Conservation (phyloP, 2,888 invertebrate species). For the Melanchra persicariae region DNA sequence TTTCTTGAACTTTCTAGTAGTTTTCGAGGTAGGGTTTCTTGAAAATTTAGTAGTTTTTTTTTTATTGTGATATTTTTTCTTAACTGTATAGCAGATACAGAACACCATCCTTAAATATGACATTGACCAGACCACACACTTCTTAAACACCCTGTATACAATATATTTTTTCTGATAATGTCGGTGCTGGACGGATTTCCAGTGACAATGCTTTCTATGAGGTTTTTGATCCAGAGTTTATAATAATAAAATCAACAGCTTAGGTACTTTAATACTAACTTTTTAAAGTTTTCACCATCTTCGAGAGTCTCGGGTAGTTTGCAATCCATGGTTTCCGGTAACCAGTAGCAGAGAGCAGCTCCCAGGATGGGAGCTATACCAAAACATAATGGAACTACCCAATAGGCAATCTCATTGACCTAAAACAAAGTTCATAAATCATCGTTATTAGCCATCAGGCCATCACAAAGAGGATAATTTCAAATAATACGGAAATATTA, state of each 20-base stretch:
- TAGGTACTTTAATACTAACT: background rate
- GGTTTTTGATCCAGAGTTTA: background rate
- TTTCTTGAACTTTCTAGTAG: no score
- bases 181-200: background rate
- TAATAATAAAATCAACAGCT: background rate
- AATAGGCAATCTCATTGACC: constrained; percentile 4
- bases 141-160: no score
- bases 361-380: background rate
- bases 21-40: no score
- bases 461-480: background rate
- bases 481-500: background rate
- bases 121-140: no score
- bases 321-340: constrained; percentile 5
- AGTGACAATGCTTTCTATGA: no score
- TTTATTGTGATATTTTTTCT: no score
- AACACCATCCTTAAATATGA: no score
- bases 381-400: background rate
- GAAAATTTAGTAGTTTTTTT: no score
- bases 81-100: no score
- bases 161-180: background rate
- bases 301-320: background rate
- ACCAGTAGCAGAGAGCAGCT: background rate
- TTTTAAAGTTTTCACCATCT: background rate
- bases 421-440: background rate
- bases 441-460: background rate